Conservation (phyloP, 2,888 invertebrate genomes). For the Cylindroiulus punctatus region DNA sequence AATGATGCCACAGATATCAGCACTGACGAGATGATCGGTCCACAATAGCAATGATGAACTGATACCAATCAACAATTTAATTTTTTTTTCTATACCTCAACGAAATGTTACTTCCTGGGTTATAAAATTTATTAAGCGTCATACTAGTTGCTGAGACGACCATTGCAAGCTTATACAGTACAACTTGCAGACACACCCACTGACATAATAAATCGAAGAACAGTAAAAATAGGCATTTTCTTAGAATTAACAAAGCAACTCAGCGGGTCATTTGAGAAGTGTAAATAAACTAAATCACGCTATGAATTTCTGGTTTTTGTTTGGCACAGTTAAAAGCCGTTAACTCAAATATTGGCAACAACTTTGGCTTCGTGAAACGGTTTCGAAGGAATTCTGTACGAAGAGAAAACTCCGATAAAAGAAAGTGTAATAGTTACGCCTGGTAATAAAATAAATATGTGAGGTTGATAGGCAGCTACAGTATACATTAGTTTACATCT, state of each 20-base stretch:
- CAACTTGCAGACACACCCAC: slow-evolving; percentile 38
- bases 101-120: not conserved
- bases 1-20: not conserved
- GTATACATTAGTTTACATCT: not conserved
- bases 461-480: not conserved
- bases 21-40: not conserved
- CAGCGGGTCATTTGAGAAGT: not conserved
- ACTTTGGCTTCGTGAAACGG: not conserved
- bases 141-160: not conserved
- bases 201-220: not conserved
- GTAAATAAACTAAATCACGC: not conserved
- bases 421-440: not conserved
- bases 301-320: not conserved
- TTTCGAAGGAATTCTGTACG: not conserved
- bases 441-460: not conserved
- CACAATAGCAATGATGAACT: not conserved
- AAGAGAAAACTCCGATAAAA: not conserved
- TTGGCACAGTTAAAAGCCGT: not conserved
- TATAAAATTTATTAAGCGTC: not conserved
- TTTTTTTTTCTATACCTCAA: not conserved
- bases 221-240: not conserved
- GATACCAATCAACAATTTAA: not conserved
- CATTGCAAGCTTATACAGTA: not conserved
- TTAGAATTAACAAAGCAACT: not conserved
- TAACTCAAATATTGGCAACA: not conserved